phyloP scores from a whole-genome alignment of 2,113 vertebrate species.

The Vombatus ursinus region DNA sequence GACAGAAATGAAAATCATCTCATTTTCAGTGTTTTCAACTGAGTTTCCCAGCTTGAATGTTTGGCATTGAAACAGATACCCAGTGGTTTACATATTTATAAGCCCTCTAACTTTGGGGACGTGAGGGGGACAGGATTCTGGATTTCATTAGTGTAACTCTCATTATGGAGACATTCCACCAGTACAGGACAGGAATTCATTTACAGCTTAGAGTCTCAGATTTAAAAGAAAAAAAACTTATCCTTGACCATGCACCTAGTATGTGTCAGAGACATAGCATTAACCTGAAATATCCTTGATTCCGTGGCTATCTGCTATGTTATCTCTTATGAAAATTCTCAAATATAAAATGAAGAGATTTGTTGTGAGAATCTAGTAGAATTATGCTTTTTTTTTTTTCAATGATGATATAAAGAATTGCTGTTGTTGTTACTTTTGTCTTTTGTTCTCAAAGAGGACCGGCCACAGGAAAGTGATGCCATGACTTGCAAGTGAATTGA shows the following conservation, averaged over 20 bases:
- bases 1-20: slow-evolving; percentile 60
- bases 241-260: not conserved
- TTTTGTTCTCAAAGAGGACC: no score
- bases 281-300: not conserved
- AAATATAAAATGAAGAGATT: not conserved
- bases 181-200: not conserved
- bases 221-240: not conserved
- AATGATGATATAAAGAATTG: no score
- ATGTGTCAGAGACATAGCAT: not conserved
- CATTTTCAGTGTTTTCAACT: slow-evolving; percentile 70
- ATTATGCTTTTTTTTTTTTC: no score
- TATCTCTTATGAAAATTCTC: not conserved
- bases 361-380: not conserved
- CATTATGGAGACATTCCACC: not conserved
- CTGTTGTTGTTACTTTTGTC: no score
- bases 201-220: not conserved
- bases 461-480: no score
- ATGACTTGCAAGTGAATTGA: no score
- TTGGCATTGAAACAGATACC: slow-evolving; percentile 43
- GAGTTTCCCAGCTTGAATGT: slow-evolving; percentile 52
- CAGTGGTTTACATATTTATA: slow-evolving; percentile 46
- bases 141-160: not conserved
- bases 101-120: not conserved
- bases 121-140: not conserved
- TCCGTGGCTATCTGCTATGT: not conserved